Conservation (phyloP, 2,888 invertebrate genomes). For the Branchipolynoe longqiensis region DNA sequence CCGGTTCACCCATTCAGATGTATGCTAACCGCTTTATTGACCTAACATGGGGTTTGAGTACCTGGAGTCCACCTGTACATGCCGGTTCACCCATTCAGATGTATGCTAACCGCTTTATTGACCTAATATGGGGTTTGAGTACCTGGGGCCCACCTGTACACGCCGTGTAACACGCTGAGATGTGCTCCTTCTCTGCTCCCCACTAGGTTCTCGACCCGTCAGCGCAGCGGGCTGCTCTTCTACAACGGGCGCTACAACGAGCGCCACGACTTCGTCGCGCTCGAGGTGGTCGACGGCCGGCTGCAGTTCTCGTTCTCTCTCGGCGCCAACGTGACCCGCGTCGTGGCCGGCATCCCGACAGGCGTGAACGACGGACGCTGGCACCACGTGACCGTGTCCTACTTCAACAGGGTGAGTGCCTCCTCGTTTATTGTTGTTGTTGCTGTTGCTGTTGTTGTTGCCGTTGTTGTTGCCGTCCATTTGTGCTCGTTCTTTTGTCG, state of each 20-base stretch:
- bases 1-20: too few species aligned
- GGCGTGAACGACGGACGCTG: conserved; percentile 93
- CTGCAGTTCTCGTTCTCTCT: conserved; percentile 93
- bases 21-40: too few species aligned
- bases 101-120: too few species aligned
- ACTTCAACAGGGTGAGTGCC: conserved; percentile 89
- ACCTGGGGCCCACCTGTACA: too few species aligned
- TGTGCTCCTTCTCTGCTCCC: conserved; percentile 39
- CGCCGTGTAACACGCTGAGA: too few species aligned
- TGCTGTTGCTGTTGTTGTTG: too few species aligned
- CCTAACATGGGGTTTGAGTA: not conserved
- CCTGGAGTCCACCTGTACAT: not conserved
- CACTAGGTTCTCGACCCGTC: conserved; percentile 92
- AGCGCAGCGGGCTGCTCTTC: conserved; percentile 90
- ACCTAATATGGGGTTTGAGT: too few species aligned
- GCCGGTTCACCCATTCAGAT: not conserved
- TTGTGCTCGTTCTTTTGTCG: too few species aligned
- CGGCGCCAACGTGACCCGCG: conserved; percentile 86
- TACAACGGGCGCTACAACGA: conserved; percentile 98
- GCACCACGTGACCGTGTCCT: conserved; percentile 92
- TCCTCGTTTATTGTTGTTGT: too few species aligned
- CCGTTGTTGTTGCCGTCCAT: too few species aligned
- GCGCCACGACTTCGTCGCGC: conserved; percentile 94
- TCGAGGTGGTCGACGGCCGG: conserved; percentile 89
- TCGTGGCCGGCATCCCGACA: conserved; percentile 85